A percentile compares a stretch with the other conserved stretches of the same genome.
These are phyloP conservation scores for Medauroidea extradentata DNA, from an alignment of 1,140 invertebrate species.

Conservation along the genomic window DNA sequence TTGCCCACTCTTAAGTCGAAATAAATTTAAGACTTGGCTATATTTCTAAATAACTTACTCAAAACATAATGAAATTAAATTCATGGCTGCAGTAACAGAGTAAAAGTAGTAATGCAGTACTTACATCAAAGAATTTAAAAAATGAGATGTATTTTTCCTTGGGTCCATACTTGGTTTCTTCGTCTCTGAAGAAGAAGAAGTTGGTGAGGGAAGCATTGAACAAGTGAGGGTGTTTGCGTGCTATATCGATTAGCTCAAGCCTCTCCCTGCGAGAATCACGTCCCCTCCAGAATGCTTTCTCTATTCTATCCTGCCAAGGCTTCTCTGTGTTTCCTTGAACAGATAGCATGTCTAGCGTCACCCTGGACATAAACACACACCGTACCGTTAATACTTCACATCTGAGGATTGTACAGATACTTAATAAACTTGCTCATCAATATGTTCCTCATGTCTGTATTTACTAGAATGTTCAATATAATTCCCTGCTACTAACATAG, in stretches of 20 bases:
- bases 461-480: too few species aligned
- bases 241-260: slow-evolving; percentile 77
- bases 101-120: too few species aligned
- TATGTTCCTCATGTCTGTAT: too few species aligned
- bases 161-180: slow-evolving; percentile 81
- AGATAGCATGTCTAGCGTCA: slow-evolving; percentile 84
- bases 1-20: too few species aligned
- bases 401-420: too few species aligned
- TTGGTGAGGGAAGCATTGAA: slow-evolving; percentile 92
- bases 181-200: slow-evolving; percentile 92
- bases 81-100: too few species aligned
- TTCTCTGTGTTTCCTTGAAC: slow-evolving; percentile 73
- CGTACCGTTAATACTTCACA: too few species aligned
- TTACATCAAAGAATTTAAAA: slow-evolving; percentile 93
- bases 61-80: too few species aligned
- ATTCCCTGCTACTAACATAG: too few species aligned
- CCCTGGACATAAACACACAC: slow-evolving; percentile 59
- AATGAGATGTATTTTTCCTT: slow-evolving; percentile 81
- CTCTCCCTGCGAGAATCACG: slow-evolving; percentile 82
- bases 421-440: too few species aligned
- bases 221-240: slow-evolving; percentile 69
- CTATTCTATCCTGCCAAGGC: slow-evolving; percentile 69
- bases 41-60: too few species aligned
- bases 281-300: slow-evolving; percentile 86
- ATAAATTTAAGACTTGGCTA: too few species aligned